Evolutionary conservation across 2,113 vertebrate genomes (phyloP).

Genomic region (Pseudopipra pipra): DNA sequence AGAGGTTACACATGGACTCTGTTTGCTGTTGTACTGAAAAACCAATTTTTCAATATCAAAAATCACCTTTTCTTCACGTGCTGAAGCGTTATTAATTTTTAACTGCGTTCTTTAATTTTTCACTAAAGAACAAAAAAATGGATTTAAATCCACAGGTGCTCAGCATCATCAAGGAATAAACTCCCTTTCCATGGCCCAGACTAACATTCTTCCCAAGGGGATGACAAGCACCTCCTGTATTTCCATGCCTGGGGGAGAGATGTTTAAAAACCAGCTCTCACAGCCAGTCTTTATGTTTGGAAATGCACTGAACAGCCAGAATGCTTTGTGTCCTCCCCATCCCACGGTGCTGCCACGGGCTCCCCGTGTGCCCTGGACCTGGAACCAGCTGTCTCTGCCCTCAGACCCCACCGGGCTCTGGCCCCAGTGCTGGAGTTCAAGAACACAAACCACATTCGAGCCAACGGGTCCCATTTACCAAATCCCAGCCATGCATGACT

Average conservation of each 20-base stretch:
- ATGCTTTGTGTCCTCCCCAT: background rate
- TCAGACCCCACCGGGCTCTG: background rate
- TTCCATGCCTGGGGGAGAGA: background rate
- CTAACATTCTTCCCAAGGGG: background rate
- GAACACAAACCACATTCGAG: constrained; percentile 50
- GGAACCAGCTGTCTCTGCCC: constrained; percentile 11
- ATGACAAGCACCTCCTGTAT: background rate
- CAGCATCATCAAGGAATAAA: background rate
- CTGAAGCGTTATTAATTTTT: background rate
- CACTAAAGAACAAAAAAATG: background rate
- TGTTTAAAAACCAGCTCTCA: background rate
- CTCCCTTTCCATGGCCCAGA: background rate
- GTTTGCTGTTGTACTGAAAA: background rate
- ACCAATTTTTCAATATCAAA: background rate
- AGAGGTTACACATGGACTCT: background rate
- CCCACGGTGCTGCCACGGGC: background rate
- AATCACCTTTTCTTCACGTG: background rate
- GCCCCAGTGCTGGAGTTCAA: background rate
- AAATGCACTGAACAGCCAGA: background rate
- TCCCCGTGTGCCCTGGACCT: background rate
- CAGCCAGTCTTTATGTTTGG: background rate
- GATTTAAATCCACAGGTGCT: background rate
- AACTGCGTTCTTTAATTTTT: background rate
- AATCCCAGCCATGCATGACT: constrained; percentile 56
- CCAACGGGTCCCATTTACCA: constrained; percentile 50